Conservation (phyloP, 2,113 vertebrate species). For the Leucopsar rothschildi region DNA sequence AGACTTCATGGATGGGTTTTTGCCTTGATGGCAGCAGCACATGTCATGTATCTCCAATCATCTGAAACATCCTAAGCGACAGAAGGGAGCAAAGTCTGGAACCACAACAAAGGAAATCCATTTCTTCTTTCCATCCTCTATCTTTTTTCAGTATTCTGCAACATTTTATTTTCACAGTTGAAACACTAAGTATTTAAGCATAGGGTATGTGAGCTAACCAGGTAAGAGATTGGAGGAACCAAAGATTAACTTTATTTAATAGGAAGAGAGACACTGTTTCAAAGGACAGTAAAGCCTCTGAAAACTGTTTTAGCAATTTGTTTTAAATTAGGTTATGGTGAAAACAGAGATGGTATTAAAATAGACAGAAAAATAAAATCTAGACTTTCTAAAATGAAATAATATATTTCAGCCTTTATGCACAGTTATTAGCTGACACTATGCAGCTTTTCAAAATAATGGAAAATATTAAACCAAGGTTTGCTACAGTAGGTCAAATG, state of each 20-base stretch:
- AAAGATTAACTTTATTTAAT: neutral
- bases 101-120: neutral
- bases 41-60: neutral
- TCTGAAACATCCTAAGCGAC: neutral
- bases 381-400: neutral
- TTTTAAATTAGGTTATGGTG: neutral
- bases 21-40: neutral
- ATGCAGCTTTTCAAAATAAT: neutral
- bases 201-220: neutral
- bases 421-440: neutral
- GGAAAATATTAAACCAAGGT: neutral
- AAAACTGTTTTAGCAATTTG: neutral
- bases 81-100: neutral
- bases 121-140: neutral
- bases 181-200: neutral
- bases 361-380: neutral
- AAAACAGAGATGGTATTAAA: neutral
- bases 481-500: neutral
- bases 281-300: neutral
- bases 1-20: neutral
- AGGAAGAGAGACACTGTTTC: neutral
- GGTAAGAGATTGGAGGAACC: neutral
- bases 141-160: neutral
- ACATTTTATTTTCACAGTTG: neutral
- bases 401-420: neutral